These are phyloP conservation scores for Grus americana DNA, from an alignment of 2,113 vertebrate species.

Conservation along the genomic window DNA sequence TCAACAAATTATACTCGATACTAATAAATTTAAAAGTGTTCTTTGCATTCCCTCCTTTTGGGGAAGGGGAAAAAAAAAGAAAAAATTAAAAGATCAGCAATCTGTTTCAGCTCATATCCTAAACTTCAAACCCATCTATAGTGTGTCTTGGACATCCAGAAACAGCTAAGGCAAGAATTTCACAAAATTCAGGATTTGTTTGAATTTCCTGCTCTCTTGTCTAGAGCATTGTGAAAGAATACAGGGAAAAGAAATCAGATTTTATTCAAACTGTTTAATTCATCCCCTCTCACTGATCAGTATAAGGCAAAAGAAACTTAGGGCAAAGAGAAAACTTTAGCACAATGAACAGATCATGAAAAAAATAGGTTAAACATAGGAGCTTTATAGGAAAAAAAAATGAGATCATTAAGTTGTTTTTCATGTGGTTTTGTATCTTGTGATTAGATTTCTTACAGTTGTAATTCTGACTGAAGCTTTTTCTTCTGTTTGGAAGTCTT, in stretches of 20 bases:
- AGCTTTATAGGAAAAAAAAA: neutral
- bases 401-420: neutral
- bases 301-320: neutral
- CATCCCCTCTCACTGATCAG: neutral
- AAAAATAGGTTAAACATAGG: neutral
- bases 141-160: neutral
- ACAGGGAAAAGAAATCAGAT: neutral
- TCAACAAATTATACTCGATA: neutral
- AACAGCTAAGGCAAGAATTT: neutral
- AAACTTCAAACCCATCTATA: neutral
- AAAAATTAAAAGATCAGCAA: neutral
- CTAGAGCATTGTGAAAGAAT: neutral
- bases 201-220: neutral
- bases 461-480: neutral
- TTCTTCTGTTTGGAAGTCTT: neutral
- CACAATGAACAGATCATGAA: neutral
- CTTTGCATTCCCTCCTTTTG: neutral
- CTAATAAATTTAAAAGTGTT: neutral
- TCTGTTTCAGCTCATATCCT: neutral
- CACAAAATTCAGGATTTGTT: neutral
- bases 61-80: too few species aligned
- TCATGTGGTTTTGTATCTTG: neutral
- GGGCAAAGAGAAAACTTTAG: neutral
- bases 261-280: neutral
- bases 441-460: neutral